Evolutionary conservation across 2,113 vertebrate genomes (phyloP).

Genomic region (Ciconia boyciana): DNA sequence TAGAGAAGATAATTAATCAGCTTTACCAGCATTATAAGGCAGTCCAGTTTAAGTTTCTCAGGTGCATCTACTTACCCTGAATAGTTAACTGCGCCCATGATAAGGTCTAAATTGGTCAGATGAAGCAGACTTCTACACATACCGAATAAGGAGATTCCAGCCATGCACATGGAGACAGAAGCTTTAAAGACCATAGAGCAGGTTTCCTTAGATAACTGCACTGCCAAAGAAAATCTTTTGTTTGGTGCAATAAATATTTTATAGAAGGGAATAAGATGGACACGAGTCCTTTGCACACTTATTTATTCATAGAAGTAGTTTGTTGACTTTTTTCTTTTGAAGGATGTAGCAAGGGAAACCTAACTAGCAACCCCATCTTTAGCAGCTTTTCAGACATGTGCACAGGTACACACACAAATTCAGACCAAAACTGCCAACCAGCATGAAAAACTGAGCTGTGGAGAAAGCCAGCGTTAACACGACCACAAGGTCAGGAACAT

Average conservation of each 20-base stretch:
- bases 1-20: neutral
- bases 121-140: neutral
- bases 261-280: neutral
- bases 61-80: neutral
- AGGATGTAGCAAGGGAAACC: neutral
- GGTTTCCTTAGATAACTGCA: neutral
- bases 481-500: neutral
- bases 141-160: neutral
- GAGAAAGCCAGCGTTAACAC: neutral
- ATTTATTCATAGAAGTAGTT: neutral
- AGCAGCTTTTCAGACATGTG: neutral
- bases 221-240: neutral
- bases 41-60: neutral
- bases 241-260: neutral
- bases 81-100: neutral
- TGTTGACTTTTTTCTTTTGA: neutral
- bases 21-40: neutral
- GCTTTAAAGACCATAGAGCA: neutral
- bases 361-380: neutral
- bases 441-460: neutral
- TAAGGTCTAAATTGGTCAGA: neutral
- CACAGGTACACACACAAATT: neutral
- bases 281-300: neutral
- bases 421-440: neutral
- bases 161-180: neutral